Percentiles rank a stretch among this genome's conserved stretches.
Conservation (phyloP, 2,797 vertebrate species). For the Coccyzus lansbergi region DNA sequence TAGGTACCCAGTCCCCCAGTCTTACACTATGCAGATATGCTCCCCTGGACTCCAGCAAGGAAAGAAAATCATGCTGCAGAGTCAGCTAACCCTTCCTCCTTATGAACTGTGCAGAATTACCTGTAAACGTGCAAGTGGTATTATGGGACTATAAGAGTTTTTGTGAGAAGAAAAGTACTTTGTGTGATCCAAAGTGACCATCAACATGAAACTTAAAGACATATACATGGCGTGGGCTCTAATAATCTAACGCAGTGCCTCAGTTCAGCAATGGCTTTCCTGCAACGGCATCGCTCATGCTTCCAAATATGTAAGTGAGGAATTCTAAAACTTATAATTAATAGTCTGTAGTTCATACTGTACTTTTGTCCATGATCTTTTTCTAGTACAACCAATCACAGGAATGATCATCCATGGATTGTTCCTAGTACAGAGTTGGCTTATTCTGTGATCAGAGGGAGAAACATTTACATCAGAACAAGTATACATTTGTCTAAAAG, state of each 20-base stretch:
- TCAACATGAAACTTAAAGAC: fast-evolving
- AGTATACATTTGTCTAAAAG: not conserved
- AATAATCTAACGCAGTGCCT: not conserved
- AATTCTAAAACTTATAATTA: not conserved
- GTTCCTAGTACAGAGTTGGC: not conserved
- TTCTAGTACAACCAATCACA: not conserved
- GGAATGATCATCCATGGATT: not conserved
- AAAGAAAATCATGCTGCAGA: not conserved
- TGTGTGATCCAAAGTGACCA: not conserved
- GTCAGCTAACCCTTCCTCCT: not conserved
- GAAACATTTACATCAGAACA: not conserved
- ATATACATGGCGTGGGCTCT: not conserved
- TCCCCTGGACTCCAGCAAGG: not conserved
- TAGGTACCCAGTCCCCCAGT: fast-evolving
- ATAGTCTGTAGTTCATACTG: not conserved
- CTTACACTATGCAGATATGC: not conserved
- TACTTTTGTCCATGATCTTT: not conserved
- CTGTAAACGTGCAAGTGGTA: not conserved
- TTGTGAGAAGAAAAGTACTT: not conserved
- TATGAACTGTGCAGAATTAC: not conserved
- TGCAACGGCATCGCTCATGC: not conserved
- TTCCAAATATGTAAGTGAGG: not conserved
- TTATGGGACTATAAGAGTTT: not conserved
- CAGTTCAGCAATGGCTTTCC: not conserved
- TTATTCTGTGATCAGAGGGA: not conserved